A percentile compares a stretch with the other conserved stretches of the same genome.
Evolutionary conservation across 2,797 vertebrate species (phyloP).

Genomic region (Alectoris magna): DNA sequence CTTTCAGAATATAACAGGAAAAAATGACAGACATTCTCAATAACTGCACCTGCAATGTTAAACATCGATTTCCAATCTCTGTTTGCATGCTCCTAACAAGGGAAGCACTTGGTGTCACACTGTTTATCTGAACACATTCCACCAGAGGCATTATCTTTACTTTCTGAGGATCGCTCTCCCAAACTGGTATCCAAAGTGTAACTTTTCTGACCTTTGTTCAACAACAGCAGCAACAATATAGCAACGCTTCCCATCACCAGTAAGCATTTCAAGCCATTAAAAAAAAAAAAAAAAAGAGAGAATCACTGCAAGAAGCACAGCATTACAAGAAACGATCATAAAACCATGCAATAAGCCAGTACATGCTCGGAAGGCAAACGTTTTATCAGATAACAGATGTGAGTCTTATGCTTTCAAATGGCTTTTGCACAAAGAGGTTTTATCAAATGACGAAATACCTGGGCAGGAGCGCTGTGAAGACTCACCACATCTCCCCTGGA

Average conservation of each 20-base stretch:
- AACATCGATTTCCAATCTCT: background rate
- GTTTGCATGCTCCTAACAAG: background rate
- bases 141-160: background rate
- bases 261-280: background rate
- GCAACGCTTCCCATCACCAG: background rate
- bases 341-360: background rate
- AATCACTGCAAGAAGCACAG: background rate
- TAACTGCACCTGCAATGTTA: background rate
- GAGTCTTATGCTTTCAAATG: background rate
- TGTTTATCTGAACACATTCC: constrained; percentile 8
- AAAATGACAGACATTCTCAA: background rate
- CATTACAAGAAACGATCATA: background rate
- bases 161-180: constrained; percentile 3
- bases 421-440: background rate
- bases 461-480: background rate
- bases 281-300: background rate
- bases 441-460: background rate
- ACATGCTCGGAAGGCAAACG: background rate
- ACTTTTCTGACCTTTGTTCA: constrained; percentile 15
- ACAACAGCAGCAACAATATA: constrained; percentile 27
- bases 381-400: background rate
- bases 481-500: background rate
- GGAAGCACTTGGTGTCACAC: background rate
- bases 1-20: background rate
- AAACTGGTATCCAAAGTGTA: constrained; percentile 10